These are phyloP conservation scores for Pseudomyrmex cubaensis DNA, from an alignment of 1,140 invertebrate species.

Conservation along the genomic window DNA sequence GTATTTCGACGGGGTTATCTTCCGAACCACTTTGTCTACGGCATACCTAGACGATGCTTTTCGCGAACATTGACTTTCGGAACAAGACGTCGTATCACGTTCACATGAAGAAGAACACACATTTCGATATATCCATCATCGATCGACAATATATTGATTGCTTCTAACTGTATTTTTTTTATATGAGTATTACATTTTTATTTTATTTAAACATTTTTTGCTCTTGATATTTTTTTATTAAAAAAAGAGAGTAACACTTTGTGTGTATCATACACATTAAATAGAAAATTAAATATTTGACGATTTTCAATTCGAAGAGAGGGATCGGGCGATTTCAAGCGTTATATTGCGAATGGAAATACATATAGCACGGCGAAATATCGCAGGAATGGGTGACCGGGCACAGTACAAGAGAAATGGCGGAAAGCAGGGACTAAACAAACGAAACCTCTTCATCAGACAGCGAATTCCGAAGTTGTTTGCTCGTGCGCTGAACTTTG, in stretches of 20 bases:
- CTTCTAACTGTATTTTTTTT: no score
- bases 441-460: constrained; percentile 81
- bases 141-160: not conserved
- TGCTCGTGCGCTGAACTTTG: constrained; percentile 74
- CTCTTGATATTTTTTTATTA: no score
- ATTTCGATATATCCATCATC: constrained; percentile 9
- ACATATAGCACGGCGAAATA: not conserved
- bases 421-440: constrained; percentile 74
- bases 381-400: constrained; percentile 21
- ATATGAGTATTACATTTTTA: no score
- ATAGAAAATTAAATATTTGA: not conserved
- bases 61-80: not conserved
- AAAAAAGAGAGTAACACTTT: no score
- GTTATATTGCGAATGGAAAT: constrained; percentile 42
- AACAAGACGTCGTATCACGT: not conserved
- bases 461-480: constrained; percentile 81
- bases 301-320: constrained; percentile 6
- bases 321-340: not conserved
- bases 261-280: not conserved
- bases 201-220: no score
- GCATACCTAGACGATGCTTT: not conserved
- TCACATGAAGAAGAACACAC: not conserved
- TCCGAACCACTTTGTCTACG: not conserved
- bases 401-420: not conserved
- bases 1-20: constrained; percentile 5